Conservation (phyloP, 2,113 vertebrate species). For the Sterna hirundo region DNA sequence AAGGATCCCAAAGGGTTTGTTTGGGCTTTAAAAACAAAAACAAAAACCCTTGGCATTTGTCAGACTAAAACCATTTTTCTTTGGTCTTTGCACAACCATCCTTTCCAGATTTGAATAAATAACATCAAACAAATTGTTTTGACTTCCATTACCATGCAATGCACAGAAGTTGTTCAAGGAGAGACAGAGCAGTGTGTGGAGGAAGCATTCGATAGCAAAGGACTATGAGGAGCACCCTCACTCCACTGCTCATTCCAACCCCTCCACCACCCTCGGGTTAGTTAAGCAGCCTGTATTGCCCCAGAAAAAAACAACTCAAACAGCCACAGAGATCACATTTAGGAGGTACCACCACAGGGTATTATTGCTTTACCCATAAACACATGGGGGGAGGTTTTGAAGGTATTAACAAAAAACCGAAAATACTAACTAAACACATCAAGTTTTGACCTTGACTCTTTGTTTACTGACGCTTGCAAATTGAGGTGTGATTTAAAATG, state of each 20-base stretch:
- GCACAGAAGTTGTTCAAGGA: not conserved
- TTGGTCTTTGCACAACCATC: slow-evolving; percentile 42
- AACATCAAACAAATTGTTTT: slow-evolving; percentile 50
- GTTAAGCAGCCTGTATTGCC: not conserved
- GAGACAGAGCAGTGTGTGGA: not conserved
- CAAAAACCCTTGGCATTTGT: slow-evolving; percentile 57
- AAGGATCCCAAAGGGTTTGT: slow-evolving; percentile 55
- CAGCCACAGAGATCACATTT: not conserved
- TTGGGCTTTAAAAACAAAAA: slow-evolving; percentile 61
- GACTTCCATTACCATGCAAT: not conserved
- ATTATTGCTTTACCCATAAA: not conserved
- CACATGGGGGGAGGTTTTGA: not conserved
- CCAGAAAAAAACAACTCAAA: not conserved
- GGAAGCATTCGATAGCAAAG: not conserved
- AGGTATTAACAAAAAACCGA: not conserved
- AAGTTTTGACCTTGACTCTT: not conserved
- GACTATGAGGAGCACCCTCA: not conserved
- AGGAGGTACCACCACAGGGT: not conserved
- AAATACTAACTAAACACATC: not conserved
- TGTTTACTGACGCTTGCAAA: not conserved
- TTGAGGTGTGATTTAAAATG: not conserved
- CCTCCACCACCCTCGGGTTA: not conserved
- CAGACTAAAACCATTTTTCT: slow-evolving; percentile 57
- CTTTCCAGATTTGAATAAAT: slow-evolving; percentile 52
- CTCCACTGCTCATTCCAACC: not conserved